Percentiles rank a stretch among this genome's conserved stretches.
Conservation (phyloP, 2,797 vertebrate species). For the Muscicapa striata region DNA sequence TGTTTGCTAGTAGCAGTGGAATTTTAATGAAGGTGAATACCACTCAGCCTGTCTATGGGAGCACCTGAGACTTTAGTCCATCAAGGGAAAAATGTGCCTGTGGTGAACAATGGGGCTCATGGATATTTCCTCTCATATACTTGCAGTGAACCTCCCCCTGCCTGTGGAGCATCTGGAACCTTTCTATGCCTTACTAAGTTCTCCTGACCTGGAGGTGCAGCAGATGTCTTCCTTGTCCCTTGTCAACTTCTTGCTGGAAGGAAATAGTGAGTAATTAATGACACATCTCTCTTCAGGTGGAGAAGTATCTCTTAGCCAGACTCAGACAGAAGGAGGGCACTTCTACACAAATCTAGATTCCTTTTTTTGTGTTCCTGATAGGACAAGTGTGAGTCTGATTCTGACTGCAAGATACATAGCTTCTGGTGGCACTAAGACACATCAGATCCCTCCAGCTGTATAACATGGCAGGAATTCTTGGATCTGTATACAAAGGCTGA, state of each 20-base stretch:
- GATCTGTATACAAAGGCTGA: background rate
- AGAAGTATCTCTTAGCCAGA: background rate
- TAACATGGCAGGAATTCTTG: background rate
- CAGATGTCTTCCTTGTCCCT: constrained; percentile 78
- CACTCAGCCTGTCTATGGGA: background rate
- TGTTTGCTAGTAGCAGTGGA: background rate
- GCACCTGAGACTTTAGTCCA: background rate
- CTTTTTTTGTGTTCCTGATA: background rate
- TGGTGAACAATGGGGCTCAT: background rate
- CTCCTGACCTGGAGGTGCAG: constrained; percentile 80
- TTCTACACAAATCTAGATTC: background rate
- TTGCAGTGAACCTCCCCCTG: constrained; percentile 73
- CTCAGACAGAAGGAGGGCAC: background rate
- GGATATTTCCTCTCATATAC: constrained; percentile 13
- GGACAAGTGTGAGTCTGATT: background rate
- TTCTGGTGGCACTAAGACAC: background rate
- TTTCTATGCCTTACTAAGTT: constrained; percentile 76
- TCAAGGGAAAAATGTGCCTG: background rate
- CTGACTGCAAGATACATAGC: background rate
- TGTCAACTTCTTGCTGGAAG: constrained; percentile 81
- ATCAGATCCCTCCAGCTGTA: background rate
- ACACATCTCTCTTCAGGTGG: background rate
- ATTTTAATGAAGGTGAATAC: background rate
- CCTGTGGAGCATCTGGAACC: constrained; percentile 78
- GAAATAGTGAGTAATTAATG: constrained; percentile 75